These are phyloP conservation scores for Pteronotus mesoamericanus DNA, from an alignment of 2,797 vertebrate genomes.

Conservation along the genomic window DNA sequence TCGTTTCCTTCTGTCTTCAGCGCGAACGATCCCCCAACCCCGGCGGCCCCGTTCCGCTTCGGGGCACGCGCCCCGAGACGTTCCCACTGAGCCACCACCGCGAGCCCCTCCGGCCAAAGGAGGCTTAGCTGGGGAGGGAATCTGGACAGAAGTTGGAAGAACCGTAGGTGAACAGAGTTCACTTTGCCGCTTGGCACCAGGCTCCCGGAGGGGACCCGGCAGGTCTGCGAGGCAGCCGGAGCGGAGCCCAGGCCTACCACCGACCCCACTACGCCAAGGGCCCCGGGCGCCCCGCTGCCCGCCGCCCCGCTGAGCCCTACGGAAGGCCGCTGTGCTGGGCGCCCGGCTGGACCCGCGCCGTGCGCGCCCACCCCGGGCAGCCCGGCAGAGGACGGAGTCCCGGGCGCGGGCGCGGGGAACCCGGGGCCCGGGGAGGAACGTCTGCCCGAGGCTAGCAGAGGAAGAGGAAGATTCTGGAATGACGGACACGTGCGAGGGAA, in stretches of 20 bases:
- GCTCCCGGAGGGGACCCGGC: neutral
- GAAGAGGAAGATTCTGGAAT: neutral
- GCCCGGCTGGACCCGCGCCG: rapidly evolving
- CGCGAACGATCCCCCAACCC: neutral
- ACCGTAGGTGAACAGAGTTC: neutral
- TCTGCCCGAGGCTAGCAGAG: neutral
- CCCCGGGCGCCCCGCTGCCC: rapidly evolving
- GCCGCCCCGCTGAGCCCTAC: neutral
- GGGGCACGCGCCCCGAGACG: neutral
- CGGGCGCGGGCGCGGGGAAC: neutral
- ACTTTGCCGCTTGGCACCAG: neutral
- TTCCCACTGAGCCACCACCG: neutral
- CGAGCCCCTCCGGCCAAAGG: neutral
- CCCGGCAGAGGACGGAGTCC: rapidly evolving
- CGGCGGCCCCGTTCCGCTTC: neutral
- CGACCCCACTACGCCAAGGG: neutral
- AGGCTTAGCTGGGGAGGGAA: neutral
- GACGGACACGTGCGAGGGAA: neutral
- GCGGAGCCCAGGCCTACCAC: neutral
- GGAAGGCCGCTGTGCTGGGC: neutral
- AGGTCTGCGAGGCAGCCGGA: neutral
- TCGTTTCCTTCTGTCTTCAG: neutral
- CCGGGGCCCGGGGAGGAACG: too few relatives aligned
- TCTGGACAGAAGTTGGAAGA: neutral
- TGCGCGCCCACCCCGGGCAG: neutral